Base-by-base conservation (phyloP, 2,113 vertebrate genomes). In the Elachura formosa region DNA sequence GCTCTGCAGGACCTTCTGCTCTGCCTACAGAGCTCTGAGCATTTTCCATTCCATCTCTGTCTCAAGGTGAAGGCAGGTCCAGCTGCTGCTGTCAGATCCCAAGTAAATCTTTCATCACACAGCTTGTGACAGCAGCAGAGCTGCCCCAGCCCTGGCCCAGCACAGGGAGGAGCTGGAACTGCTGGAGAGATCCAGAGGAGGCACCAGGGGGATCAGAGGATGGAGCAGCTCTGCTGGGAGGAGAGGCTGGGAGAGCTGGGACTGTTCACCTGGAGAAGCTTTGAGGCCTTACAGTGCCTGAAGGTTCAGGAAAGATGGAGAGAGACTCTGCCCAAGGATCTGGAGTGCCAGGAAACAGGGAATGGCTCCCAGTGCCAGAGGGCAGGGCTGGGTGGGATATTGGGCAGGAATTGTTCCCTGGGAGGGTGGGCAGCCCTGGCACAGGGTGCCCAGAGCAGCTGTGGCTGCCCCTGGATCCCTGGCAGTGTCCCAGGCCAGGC, bases 261-360 rank as follows among this genome's bases (percentile, higher is more conserved):
- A 18, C 4, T 75, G 13, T 6, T 31, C 83, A 85, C 36, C 51
- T 49, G 51, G 7, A 41, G 25, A 34, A 75, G 31, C 14, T 75
- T 18, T 43, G 36, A 36, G 26, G 11, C 25, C 34, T 31, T 49
- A 2, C 34, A 75, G 51, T 0, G 20, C 5, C 16, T 41, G 12
- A 14, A 75, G 61, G n/a, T 4, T 2, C 26, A 54, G 5, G 18
- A 21, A 21, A 41, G 1, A 4, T 12, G 12, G 25, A 49, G 19
- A 38, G 10, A 7, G 49, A 21, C 5, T 10, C 1, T 31, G 4
- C 2, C 2, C 36, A 25, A 1, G 23, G 25, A 17, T 2, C 10
- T 17, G 71, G 69, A 49, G 25, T 0, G 36, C 0, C 11, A 58
- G 43, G 16, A 84, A 31, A 43, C 6, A 4, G 1, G 16, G 43